phyloP scores from a whole-genome alignment of 1,140 invertebrate genomes.

The Hormaphis cornu region DNA sequence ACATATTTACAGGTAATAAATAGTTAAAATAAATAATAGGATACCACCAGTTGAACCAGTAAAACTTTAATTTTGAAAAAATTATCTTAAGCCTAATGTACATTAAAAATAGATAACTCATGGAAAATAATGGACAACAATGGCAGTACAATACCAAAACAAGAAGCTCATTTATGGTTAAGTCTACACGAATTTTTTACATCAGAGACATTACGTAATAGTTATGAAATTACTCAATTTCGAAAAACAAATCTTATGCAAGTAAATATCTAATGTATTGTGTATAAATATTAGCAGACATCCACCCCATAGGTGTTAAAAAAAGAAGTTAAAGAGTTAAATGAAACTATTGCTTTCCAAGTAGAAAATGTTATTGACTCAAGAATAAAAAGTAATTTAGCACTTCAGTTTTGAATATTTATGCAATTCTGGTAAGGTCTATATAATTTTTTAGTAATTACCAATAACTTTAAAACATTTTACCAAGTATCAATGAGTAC shows the following conservation, averaged over 20 bases:
- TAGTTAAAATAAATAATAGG: too few relatives aligned
- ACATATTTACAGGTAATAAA: slow-evolving; percentile 14
- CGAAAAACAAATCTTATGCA: slow-evolving; percentile 23
- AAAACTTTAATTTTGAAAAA: background rate
- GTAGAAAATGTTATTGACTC: too few relatives aligned
- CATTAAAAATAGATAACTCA: background rate
- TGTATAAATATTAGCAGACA: too few relatives aligned
- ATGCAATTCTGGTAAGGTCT: too few relatives aligned
- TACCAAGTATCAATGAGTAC: too few relatives aligned
- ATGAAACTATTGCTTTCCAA: too few relatives aligned
- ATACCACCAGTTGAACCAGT: background rate
- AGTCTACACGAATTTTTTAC: slow-evolving; percentile 19
- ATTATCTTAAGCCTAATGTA: background rate
- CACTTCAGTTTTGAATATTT: too few relatives aligned
- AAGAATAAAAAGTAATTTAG: too few relatives aligned
- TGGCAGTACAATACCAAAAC: background rate
- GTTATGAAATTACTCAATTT: slow-evolving; percentile 25
- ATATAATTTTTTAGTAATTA: too few relatives aligned
- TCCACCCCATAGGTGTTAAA: too few relatives aligned
- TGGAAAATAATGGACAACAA: slow-evolving; percentile 8
- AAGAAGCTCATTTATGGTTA: slow-evolving; percentile 27
- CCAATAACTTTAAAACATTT: too few relatives aligned
- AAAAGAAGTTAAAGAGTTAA: too few relatives aligned
- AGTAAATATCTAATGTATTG: background rate
- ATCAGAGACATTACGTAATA: slow-evolving; percentile 9